Evolutionary conservation across 2,888 invertebrate species (phyloP).

Genomic region (Lasiommata megera): DNA sequence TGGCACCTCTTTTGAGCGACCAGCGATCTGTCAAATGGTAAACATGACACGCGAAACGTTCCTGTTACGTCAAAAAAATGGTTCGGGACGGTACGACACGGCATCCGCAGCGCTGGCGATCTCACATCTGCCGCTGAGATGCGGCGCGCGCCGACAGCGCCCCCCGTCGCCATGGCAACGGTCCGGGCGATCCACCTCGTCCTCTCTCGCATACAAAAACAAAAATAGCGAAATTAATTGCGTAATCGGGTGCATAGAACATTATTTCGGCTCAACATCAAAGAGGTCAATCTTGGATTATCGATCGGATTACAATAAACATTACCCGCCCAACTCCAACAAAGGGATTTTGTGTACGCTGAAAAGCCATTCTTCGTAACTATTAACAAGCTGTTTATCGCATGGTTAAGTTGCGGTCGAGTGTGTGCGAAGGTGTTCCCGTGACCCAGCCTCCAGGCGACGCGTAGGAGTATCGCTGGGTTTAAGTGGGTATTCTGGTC

Average conservation of each 20-base stretch:
- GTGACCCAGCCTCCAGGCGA: no score
- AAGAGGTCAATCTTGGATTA: slow-evolving; percentile 38
- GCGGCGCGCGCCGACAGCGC: slow-evolving; percentile 77
- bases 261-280: slow-evolving; percentile 52
- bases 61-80: slow-evolving; percentile 56
- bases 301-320: no score
- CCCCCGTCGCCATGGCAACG: slow-evolving; percentile 68
- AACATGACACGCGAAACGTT: slow-evolving; percentile 55
- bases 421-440: no score
- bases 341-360: no score
- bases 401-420: no score
- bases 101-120: slow-evolving; percentile 62
- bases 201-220: slow-evolving; percentile 67
- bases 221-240: slow-evolving; percentile 78
- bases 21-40: slow-evolving; percentile 44
- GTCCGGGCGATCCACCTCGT: slow-evolving; percentile 71
- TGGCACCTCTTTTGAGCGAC: slow-evolving; percentile 36
- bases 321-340: no score
- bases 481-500: no score
- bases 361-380: no score
- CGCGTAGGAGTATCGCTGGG: no score
- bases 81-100: slow-evolving; percentile 55
- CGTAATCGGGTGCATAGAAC: slow-evolving; percentile 69
- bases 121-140: slow-evolving; percentile 64
- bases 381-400: no score